These are phyloP conservation scores for Listrodromus nycthemerus DNA, from an alignment of 2,888 invertebrate genomes.

Conservation along the genomic window DNA sequence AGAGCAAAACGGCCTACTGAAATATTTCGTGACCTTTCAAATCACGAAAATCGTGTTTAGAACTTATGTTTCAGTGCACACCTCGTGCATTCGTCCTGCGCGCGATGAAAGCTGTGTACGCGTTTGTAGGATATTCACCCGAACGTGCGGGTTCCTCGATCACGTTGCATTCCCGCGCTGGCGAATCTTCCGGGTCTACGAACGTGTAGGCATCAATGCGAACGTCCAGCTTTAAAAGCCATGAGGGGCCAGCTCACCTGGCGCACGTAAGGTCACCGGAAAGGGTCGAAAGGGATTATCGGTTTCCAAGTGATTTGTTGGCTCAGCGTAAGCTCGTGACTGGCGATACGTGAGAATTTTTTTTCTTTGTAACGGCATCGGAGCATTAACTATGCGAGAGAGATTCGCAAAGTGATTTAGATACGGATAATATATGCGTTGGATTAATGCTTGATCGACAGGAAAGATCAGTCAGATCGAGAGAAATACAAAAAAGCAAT, in stretches of 20 bases:
- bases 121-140: conserved; percentile 30
- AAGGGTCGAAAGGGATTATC: conserved; percentile 78
- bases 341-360: conserved; percentile 62
- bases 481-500: conserved; percentile 38
- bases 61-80: conserved; percentile 16
- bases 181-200: conserved; percentile 61
- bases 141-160: conserved; percentile 62
- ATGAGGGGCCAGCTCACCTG: conserved; percentile 43
- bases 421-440: conserved; percentile 60
- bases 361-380: conserved; percentile 29
- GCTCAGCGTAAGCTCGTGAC: conserved; percentile 63
- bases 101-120: conserved; percentile 23
- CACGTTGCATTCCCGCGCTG: conserved; percentile 56
- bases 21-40: not conserved
- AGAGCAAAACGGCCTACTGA: not conserved
- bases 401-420: conserved; percentile 64
- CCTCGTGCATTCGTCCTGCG: conserved; percentile 40
- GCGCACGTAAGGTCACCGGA: conserved; percentile 66
- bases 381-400: conserved; percentile 31
- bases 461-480: conserved; percentile 21
- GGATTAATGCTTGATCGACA: conserved; percentile 41
- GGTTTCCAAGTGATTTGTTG: conserved; percentile 78
- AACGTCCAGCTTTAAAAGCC: conserved; percentile 39
- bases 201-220: conserved; percentile 56
- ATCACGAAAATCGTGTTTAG: not conserved